Percentiles rank a stretch among this genome's conserved stretches.
phyloP scores from a whole-genome alignment of 1,140 invertebrate species.

The Sesamia nonagrioides region DNA sequence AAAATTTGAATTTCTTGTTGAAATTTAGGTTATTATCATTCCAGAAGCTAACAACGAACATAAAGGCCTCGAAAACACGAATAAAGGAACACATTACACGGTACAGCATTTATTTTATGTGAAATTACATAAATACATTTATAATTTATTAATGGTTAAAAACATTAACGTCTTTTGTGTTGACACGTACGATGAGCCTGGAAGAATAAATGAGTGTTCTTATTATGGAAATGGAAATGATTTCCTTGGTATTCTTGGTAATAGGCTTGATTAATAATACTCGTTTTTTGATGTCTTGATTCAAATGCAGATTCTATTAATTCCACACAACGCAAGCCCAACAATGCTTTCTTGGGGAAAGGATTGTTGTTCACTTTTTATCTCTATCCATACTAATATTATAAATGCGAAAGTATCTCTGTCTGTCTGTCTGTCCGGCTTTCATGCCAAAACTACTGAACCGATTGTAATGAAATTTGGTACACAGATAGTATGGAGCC shows the following conservation, averaged over 20 bases:
- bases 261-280: background rate
- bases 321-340: too few species aligned
- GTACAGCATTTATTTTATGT: background rate
- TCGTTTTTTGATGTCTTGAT: background rate
- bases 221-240: conserved; percentile 12
- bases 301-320: conserved; percentile 5
- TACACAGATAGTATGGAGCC: too few species aligned
- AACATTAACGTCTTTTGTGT: conserved; percentile 29
- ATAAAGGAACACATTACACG: conserved; percentile 11
- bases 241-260: background rate
- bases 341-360: too few species aligned
- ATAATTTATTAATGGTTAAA: conserved; percentile 22
- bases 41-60: background rate
- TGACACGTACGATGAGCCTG: conserved; percentile 14
- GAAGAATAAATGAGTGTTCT: conserved; percentile 27
- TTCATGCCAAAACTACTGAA: too few species aligned
- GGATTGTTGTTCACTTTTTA: too few species aligned
- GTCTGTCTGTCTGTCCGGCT: too few species aligned
- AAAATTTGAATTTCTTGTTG: conserved; percentile 16
- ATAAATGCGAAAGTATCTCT: too few species aligned
- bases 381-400: too few species aligned
- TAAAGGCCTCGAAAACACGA: background rate
- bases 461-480: too few species aligned
- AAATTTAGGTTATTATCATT: conserved; percentile 26
- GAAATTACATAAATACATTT: conserved; percentile 22